These are phyloP conservation scores for Cervus canadensis DNA, from an alignment of 2,113 vertebrate species.

Conservation along the genomic window DNA sequence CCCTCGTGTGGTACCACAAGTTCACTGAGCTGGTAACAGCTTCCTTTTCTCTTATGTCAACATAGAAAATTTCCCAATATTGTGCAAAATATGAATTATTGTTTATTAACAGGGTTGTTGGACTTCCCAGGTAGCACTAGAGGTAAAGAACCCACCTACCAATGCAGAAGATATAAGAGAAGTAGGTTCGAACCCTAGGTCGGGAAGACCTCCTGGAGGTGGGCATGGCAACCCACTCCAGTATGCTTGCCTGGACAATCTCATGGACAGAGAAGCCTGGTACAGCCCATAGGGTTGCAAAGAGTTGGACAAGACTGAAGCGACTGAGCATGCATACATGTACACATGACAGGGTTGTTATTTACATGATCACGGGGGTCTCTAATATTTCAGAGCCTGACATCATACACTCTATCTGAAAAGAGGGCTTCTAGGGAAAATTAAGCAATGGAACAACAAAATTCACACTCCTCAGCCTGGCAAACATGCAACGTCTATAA, in stretches of 20 bases:
- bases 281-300: neutral
- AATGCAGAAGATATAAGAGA: neutral
- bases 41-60: neutral
- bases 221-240: neutral
- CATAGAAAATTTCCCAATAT: neutral
- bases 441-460: too few species aligned
- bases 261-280: neutral
- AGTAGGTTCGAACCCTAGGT: neutral
- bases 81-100: too few species aligned
- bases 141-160: neutral
- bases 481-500: fast-evolving
- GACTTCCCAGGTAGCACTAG: neutral
- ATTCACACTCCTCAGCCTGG: fast-evolving
- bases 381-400: neutral
- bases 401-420: fast-evolving
- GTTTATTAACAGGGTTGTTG: neutral
- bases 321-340: neutral
- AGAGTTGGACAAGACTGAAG: neutral
- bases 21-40: too few species aligned
- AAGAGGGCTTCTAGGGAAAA: neutral
- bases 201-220: neutral
- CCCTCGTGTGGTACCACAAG: neutral
- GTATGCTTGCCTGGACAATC: neutral
- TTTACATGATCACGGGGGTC: neutral
- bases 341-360: neutral